These are phyloP conservation scores for Leucoraja ocellata DNA, from an alignment of 2,797 vertebrate species.

Conservation along the genomic window DNA sequence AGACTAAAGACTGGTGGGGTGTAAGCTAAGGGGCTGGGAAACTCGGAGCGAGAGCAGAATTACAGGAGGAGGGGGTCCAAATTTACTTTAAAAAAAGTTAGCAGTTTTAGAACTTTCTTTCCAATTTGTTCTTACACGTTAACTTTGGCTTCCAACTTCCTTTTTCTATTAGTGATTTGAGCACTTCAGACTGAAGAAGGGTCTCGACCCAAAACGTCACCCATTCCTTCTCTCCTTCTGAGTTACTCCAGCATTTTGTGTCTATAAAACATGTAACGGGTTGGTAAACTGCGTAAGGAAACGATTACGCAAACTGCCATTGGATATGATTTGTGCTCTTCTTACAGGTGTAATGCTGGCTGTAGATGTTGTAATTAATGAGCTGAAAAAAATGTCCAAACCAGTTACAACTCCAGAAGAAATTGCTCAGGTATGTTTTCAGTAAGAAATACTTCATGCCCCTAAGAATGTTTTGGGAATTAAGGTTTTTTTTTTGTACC, in stretches of 20 bases:
- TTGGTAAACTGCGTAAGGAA: neutral
- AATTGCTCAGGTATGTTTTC: constrained; percentile 78
- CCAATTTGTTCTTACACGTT: neutral
- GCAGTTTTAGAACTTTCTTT: neutral
- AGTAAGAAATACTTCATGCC: neutral
- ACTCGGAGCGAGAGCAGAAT: too few species aligned
- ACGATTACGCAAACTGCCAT: neutral
- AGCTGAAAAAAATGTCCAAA: constrained; percentile 86
- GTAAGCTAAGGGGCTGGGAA: too few species aligned
- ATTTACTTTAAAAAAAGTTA: neutral
- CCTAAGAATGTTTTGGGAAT: neutral
- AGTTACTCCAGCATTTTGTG: too few species aligned
- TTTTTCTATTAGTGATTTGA: neutral
- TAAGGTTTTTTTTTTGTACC: too few species aligned
- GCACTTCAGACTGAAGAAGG: too few species aligned
- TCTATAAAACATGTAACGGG: neutral
- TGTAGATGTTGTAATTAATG: constrained; percentile 74
- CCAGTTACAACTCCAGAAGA: constrained; percentile 96
- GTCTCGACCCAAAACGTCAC: too few species aligned
- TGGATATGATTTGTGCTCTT: neutral
- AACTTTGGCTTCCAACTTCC: neutral
- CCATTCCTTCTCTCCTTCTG: too few species aligned
- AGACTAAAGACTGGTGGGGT: too few species aligned
- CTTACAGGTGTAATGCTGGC: constrained; percentile 79
- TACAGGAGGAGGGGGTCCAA: too few species aligned